A percentile compares a stretch with the other conserved stretches of the same genome.
Evolutionary conservation across 2,113 vertebrate genomes (phyloP).

Genomic region (Eira barbara): DNA sequence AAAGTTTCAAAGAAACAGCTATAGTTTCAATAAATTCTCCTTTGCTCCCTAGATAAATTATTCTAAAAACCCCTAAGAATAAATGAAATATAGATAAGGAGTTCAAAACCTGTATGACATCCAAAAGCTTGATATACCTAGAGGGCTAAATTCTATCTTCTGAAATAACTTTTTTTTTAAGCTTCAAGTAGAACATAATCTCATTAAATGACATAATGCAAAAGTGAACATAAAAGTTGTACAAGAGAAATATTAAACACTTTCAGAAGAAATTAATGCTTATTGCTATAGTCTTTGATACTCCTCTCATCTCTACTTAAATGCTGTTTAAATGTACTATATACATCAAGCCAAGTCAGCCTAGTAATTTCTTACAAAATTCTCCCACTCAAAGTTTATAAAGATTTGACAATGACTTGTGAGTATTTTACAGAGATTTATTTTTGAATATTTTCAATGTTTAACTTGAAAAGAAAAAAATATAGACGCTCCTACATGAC

Average conservation of each 20-base stretch:
- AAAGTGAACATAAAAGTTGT: slow-evolving; percentile 75
- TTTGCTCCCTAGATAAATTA: background rate
- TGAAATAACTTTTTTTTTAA: slow-evolving; percentile 67
- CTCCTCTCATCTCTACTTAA: slow-evolving; percentile 79
- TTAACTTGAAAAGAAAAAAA: slow-evolving; percentile 23
- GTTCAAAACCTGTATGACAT: slow-evolving; percentile 30
- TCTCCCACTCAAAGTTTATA: slow-evolving; percentile 51
- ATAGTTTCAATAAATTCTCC: background rate
- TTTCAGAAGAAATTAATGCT: slow-evolving; percentile 81
- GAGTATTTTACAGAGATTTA: slow-evolving; percentile 33
- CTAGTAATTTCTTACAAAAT: slow-evolving; percentile 79
- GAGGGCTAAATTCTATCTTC: slow-evolving; percentile 60
- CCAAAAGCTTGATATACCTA: slow-evolving; percentile 33
- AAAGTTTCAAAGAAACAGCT: slow-evolving; percentile 69
- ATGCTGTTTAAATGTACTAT: slow-evolving; percentile 84
- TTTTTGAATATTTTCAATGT: slow-evolving; percentile 29
- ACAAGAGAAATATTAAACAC: slow-evolving; percentile 74
- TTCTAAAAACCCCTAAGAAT: slow-evolving; percentile 43
- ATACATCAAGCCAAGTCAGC: slow-evolving; percentile 74
- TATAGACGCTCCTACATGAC: background rate
- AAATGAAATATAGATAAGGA: slow-evolving; percentile 43
- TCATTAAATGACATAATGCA: slow-evolving; percentile 75
- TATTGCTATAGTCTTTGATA: slow-evolving; percentile 76
- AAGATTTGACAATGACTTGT: slow-evolving; percentile 50
- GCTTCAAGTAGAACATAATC: slow-evolving; percentile 77